phyloP scores from a whole-genome alignment of 2,888 invertebrate species.

The Drosophila greeni region DNA sequence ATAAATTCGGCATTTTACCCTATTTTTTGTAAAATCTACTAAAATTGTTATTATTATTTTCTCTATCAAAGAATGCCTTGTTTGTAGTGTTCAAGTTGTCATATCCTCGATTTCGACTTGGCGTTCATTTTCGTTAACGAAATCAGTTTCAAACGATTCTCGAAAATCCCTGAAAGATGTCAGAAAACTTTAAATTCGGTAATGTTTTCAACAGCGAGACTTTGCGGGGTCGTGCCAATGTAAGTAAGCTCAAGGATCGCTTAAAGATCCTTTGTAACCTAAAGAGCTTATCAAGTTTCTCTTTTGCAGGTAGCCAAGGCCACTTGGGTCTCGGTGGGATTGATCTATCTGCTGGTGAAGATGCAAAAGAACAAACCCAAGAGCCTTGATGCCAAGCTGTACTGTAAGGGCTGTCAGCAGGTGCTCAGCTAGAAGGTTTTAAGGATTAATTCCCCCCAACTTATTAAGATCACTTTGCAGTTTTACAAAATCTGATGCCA shows the following conservation, averaged over 20 bases:
- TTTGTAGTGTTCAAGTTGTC: not conserved
- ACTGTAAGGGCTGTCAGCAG: slow-evolving; percentile 48
- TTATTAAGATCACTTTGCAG: not conserved
- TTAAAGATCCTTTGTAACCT: too few relatives aligned
- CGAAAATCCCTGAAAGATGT: slow-evolving; percentile 35
- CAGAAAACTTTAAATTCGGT: slow-evolving; percentile 45
- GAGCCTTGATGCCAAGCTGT: slow-evolving; percentile 34
- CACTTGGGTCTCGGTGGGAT: slow-evolving; percentile 27
- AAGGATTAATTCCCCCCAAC: too few relatives aligned
- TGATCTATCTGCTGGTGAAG: slow-evolving; percentile 43
- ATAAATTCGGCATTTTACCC: not conserved
- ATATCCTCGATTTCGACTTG: not conserved
- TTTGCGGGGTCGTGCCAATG: slow-evolving; percentile 67
- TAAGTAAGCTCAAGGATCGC: slow-evolving; percentile 37
- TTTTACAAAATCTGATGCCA: not conserved
- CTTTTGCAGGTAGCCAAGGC: slow-evolving; percentile 32
- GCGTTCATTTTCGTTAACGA: not conserved
- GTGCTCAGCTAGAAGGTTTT: slow-evolving; percentile 29
- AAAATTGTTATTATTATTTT: not conserved
- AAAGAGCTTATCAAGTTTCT: too few relatives aligned
- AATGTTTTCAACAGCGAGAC: slow-evolving; percentile 61
- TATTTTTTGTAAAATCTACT: too few relatives aligned
- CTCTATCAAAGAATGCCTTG: not conserved
- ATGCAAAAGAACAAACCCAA: slow-evolving; percentile 43
- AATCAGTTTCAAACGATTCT: not conserved